Base-by-base conservation (phyloP, 2,113 vertebrate genomes). In the Pholis gunnellus region DNA sequence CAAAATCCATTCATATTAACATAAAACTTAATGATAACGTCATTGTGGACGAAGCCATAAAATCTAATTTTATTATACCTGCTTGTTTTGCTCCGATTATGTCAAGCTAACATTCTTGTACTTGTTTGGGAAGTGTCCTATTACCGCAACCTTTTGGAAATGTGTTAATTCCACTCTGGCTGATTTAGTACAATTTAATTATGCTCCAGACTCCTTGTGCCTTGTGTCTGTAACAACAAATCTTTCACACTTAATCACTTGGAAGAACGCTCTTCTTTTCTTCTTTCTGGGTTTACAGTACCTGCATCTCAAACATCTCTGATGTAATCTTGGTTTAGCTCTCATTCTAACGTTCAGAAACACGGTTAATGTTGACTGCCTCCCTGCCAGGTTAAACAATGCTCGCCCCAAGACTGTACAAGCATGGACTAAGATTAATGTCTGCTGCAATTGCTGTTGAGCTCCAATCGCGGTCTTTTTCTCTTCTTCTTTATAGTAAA, bases 131-230 rank as follows among this genome's bases (percentile, higher is more conserved):
- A 44, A 17, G 18, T 34, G n/a, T 75, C 77, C 18, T 48, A 40
- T 42, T 22, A 72, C 8, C 9, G 59, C 34, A 67, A 67, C 61
- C 78, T 72, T 72, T 73, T 63, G 6, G 4, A 61, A 61, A 78
- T 65, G 17, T 60, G 34, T 52, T 69, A n/a, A 38, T 65, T 75
- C 31, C 31, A 72, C 54, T 61, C 20, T 5, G 15, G 42, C 18
- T 64, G 9, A 60, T 85, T 72, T 52, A 76, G 52, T 31, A 66
- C 50, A 76, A 18, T 59, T 57, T 60, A 3, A 67, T 46, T 57
- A 46, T 36, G 59, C 59, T 59, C n/a, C 52, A 60, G 50, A 44
- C 42, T 44, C 31, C n/a, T n/a, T n/a, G n/a, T 42, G 56, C 56
- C 56, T 54, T 34, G 15, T 8, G 22, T 42, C 27, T 72, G 13